Conservation (phyloP, 2,113 vertebrate genomes). For the Hystrix brachyura region DNA sequence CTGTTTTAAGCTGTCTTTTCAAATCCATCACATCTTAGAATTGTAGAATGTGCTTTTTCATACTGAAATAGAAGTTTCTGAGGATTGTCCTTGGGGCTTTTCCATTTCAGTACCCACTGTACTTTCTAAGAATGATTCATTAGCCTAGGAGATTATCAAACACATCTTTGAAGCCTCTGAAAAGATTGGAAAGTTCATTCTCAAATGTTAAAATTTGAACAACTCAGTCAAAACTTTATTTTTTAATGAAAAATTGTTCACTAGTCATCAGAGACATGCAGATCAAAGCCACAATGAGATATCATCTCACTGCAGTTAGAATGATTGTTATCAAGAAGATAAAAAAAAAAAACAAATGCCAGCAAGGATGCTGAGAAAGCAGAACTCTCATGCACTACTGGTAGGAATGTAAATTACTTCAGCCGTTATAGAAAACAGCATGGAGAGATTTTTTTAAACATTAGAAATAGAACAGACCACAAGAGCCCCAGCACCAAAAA, state of each 20-base stretch:
- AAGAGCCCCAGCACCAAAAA: no score
- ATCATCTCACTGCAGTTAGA: neutral
- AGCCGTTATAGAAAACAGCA: neutral
- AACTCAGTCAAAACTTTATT: slow-evolving; percentile 17
- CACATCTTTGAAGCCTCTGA: neutral
- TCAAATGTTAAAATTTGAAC: slow-evolving; percentile 47
- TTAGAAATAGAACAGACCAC: neutral
- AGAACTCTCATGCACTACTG: neutral
- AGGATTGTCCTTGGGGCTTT: neutral
- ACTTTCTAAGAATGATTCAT: neutral
- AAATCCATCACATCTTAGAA: neutral
- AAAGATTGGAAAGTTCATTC: slow-evolving; percentile 43
- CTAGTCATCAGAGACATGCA: neutral
- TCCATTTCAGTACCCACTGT: neutral
- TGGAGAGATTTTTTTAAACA: neutral
- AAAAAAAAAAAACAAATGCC: neutral
- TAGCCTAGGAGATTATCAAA: slow-evolving; percentile 3
- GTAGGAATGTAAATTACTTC: neutral
- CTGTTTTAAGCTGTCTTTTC: neutral
- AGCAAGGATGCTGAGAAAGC: neutral
- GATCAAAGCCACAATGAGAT: neutral
- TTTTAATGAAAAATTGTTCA: neutral
- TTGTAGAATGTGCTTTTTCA: slow-evolving; percentile 23
- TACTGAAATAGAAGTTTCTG: neutral
- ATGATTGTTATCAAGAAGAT: neutral